Percentiles rank a stretch among this genome's conserved stretches.
These are phyloP conservation scores for Dermolepida albohirtum DNA, from an alignment of 2,888 invertebrate species.

Conservation along the genomic window DNA sequence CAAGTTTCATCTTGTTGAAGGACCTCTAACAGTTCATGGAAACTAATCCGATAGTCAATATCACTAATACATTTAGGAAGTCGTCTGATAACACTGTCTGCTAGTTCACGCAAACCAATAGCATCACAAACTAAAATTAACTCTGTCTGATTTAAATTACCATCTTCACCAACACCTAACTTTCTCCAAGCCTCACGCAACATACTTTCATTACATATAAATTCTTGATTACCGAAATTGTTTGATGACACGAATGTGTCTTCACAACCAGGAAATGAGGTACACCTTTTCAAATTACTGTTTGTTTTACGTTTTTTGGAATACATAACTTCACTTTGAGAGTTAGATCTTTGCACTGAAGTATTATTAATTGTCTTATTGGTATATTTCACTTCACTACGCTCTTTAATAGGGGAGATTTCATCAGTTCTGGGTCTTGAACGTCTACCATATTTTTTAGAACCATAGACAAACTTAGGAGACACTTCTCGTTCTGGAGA, in stretches of 20 bases:
- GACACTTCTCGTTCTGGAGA: constrained; percentile 78
- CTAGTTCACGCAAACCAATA: constrained; percentile 74
- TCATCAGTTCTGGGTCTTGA: constrained; percentile 71
- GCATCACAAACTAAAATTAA: constrained; percentile 74
- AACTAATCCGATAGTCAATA: constrained; percentile 73
- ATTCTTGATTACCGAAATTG: constrained; percentile 58
- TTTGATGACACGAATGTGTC: constrained; percentile 60
- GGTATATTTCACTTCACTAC: constrained; percentile 59
- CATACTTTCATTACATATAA: constrained; percentile 69
- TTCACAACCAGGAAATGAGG: constrained; percentile 66
- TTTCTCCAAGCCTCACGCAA: constrained; percentile 74
- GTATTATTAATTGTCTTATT: constrained; percentile 55
- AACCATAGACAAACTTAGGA: constrained; percentile 78
- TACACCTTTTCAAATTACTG: constrained; percentile 69
- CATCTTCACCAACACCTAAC: constrained; percentile 71
- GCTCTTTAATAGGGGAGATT: constrained; percentile 61
- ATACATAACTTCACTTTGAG: constrained; percentile 68
- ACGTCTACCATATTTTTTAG: constrained; percentile 81
- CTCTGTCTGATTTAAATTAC: constrained; percentile 73
- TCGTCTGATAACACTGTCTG: constrained; percentile 73
- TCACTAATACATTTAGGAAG: constrained; percentile 75
- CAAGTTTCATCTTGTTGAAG: constrained; percentile 69
- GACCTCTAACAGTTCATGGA: constrained; percentile 74
- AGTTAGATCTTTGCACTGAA: constrained; percentile 69
- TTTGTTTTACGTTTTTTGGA: constrained; percentile 66